These are phyloP conservation scores for Vanacampus margaritifer DNA, from an alignment of 2,113 vertebrate genomes.

Conservation along the genomic window DNA sequence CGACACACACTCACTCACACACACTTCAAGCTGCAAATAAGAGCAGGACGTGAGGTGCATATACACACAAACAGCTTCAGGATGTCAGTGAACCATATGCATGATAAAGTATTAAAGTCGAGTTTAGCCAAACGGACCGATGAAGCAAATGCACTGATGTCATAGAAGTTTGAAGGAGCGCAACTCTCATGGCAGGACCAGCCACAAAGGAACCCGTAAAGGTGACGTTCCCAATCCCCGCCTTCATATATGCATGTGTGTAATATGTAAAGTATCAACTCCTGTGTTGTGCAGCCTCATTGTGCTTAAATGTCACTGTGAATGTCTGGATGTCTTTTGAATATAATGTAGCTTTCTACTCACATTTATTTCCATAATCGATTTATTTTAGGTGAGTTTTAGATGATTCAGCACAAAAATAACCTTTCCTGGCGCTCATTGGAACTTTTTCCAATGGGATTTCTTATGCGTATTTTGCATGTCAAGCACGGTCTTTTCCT, in stretches of 20 bases:
- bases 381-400: background rate
- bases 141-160: slow-evolving; percentile 43
- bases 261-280: background rate
- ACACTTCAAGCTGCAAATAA: slow-evolving; percentile 20
- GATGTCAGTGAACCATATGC: slow-evolving; percentile 30
- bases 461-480: slow-evolving; percentile 20
- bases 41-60: slow-evolving; percentile 25
- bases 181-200: slow-evolving; percentile 59
- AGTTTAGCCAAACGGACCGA: background rate
- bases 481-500: slow-evolving; percentile 26
- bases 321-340: background rate
- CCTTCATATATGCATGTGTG: background rate
- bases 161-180: slow-evolving; percentile 58
- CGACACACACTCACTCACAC: slow-evolving; percentile 9
- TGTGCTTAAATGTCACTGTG: background rate
- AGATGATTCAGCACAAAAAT: background rate
- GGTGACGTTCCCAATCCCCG: slow-evolving; percentile 44
- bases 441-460: background rate
- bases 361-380: background rate
- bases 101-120: background rate
- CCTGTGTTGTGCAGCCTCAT: background rate
- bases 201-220: slow-evolving; percentile 56
- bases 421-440: background rate
- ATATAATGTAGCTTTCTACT: background rate
- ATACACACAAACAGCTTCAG: slow-evolving; percentile 9